A percentile compares a stretch with the other conserved stretches of the same genome.
These are phyloP conservation scores for Pampusana beccarii DNA, from an alignment of 2,113 vertebrate species.

Conservation along the genomic window DNA sequence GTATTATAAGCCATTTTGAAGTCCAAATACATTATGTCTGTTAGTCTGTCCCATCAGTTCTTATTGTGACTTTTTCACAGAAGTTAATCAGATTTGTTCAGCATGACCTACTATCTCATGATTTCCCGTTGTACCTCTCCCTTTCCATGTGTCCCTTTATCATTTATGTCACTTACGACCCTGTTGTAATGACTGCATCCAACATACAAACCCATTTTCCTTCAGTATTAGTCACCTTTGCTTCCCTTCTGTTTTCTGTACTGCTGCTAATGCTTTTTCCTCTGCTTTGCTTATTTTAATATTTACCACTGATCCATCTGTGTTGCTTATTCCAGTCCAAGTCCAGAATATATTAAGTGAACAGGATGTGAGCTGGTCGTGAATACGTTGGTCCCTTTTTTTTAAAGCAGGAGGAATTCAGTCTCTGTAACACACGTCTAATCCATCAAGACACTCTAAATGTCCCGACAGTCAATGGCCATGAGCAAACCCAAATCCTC, in stretches of 20 bases:
- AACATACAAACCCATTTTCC: background rate
- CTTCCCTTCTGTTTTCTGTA: background rate
- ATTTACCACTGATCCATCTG: background rate
- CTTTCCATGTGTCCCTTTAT: conserved; percentile 20
- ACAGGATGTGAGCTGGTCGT: background rate
- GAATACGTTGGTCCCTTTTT: background rate
- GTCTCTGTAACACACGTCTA: background rate
- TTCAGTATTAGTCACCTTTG: background rate
- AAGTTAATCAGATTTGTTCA: conserved; percentile 51
- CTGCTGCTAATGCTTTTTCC: background rate
- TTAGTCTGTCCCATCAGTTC: conserved; percentile 44
- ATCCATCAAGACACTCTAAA: background rate
- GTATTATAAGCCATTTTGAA: background rate
- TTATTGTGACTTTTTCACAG: background rate
- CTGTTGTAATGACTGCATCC: background rate
- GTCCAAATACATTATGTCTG: conserved; percentile 23
- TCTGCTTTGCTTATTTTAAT: background rate
- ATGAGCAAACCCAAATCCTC: background rate
- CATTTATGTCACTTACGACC: conserved; percentile 2
- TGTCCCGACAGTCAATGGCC: background rate
- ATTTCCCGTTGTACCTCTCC: background rate
- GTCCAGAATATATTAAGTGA: background rate
- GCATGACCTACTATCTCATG: conserved; percentile 29
- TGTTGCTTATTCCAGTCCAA: background rate
- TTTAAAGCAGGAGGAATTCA: background rate